Conservation (phyloP, 2,113 vertebrate species). For the Cyanoderma ruficeps region DNA sequence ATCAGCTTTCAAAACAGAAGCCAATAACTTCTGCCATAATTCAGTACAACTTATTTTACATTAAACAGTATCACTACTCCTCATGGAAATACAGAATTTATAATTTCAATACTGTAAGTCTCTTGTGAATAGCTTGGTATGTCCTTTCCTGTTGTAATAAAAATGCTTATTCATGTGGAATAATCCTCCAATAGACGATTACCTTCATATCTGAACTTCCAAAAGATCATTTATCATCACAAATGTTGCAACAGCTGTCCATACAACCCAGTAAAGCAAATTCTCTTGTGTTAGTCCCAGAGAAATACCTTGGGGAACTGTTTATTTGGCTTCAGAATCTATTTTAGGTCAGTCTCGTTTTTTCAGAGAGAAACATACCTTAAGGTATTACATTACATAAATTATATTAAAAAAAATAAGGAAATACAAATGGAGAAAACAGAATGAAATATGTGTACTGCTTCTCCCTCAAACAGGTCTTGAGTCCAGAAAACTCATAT, state of each 20-base stretch:
- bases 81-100: neutral
- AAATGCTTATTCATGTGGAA: neutral
- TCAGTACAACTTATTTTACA: neutral
- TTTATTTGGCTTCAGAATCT: constrained; percentile 2
- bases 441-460: neutral
- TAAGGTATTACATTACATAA: neutral
- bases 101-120: neutral
- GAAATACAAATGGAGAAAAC: neutral
- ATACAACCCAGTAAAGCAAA: neutral
- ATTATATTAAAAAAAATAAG: neutral
- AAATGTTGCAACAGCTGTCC: constrained; percentile 39
- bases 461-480: neutral
- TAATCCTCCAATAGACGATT: neutral
- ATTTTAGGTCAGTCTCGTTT: neutral
- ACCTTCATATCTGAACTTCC: neutral
- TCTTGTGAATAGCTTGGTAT: neutral
- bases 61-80: neutral
- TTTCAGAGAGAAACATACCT: neutral
- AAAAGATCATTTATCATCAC: neutral
- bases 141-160: neutral
- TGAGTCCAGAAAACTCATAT: neutral
- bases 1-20: neutral
- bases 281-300: neutral
- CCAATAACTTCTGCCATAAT: neutral
- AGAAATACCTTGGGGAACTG: neutral